A percentile compares a stretch with the other conserved stretches of the same genome.
Conservation (phyloP, 2,113 vertebrate genomes). For the Xerus inauris region DNA sequence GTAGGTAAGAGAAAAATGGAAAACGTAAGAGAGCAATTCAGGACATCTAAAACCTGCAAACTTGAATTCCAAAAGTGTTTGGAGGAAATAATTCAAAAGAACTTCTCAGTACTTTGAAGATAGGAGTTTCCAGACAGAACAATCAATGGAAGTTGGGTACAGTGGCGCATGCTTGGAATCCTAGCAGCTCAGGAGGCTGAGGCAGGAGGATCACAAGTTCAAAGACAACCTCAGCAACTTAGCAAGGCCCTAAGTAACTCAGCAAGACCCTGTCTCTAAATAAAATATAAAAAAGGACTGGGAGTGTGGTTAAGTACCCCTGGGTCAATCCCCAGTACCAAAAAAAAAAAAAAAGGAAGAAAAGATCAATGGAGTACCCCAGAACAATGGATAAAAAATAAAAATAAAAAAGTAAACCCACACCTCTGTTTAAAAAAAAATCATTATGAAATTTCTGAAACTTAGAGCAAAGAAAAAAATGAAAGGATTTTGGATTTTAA, state of each 20-base stretch:
- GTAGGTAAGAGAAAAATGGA: neutral
- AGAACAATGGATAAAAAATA: neutral
- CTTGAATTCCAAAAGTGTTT: neutral
- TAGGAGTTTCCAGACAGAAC: conserved; percentile 7
- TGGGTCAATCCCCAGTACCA: no score
- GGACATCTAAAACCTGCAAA: neutral
- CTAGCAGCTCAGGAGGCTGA: no score
- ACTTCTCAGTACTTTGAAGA: neutral
- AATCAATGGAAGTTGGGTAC: neutral
- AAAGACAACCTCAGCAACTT: no score
- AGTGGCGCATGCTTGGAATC: no score
- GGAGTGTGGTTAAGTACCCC: no score
- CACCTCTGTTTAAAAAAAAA: neutral
- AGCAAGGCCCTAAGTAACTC: no score
- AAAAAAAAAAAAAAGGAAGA: neutral
- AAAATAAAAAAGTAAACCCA: neutral
- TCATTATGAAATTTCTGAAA: conserved; percentile 13
- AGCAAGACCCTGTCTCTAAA: no score
- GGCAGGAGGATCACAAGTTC: no score
- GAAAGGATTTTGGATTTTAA: neutral
- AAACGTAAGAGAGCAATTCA: neutral
- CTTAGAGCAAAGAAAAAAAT: neutral
- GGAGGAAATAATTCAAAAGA: conserved; percentile 14
- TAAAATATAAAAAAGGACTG: no score
- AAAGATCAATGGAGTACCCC: neutral